Evolutionary conservation across 2,113 vertebrate species (phyloP).

Genomic region (Hyperopisus bebe): DNA sequence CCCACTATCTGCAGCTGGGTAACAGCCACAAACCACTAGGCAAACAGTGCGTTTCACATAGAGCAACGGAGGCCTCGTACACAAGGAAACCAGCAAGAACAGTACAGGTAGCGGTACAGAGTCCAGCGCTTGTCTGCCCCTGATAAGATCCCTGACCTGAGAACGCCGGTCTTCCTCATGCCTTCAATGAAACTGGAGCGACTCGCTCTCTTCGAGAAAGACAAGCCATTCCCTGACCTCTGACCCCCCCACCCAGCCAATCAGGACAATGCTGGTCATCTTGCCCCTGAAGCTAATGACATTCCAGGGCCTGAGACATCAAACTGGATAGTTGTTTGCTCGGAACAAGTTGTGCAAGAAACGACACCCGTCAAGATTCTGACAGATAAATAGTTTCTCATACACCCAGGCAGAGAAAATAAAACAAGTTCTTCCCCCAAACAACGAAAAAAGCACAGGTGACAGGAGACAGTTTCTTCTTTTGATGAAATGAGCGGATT

Average conservation of each 20-base stretch:
- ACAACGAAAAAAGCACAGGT: not conserved
- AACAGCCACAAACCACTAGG: not conserved
- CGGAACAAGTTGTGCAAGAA: not conserved
- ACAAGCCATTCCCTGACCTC: too few species aligned
- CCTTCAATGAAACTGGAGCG: not conserved
- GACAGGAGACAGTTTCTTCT: not conserved
- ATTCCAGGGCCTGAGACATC: not conserved
- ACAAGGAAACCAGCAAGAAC: not conserved
- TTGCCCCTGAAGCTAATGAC: not conserved
- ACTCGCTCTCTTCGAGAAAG: not conserved
- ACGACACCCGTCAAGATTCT: not conserved
- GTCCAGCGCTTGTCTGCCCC: not conserved
- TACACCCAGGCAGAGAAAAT: conserved; percentile 10
- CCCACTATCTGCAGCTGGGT: not conserved
- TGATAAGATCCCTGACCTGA: not conserved
- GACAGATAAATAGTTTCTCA: not conserved
- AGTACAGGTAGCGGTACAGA: not conserved
- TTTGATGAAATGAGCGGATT: not conserved
- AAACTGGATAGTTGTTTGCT: not conserved
- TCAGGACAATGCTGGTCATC: not conserved
- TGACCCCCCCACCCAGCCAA: not conserved
- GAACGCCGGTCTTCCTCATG: not conserved
- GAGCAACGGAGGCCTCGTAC: not conserved
- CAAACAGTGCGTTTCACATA: not conserved
- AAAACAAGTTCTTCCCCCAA: not conserved